Conservation (phyloP, 2,888 invertebrate species). For the Azorinus chamasolen region DNA sequence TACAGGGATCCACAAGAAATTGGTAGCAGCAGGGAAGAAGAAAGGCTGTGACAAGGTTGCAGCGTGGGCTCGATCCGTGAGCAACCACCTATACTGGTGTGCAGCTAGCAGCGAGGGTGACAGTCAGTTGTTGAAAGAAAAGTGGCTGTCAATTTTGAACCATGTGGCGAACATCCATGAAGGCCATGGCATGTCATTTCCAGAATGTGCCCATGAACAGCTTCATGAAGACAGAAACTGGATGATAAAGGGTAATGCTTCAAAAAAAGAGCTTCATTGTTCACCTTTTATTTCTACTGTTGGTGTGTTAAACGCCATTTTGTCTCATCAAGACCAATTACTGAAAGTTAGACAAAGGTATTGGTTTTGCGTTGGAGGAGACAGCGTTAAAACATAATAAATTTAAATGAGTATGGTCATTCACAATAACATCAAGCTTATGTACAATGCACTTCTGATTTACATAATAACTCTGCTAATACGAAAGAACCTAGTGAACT, state of each 20-base stretch:
- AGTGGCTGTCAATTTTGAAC: slow-evolving; percentile 59
- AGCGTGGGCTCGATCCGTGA: slow-evolving; percentile 17
- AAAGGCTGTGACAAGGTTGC: slow-evolving; percentile 38
- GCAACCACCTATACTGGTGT: slow-evolving; percentile 39
- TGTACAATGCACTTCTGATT: too few relatives aligned
- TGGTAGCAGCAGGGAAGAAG: slow-evolving; percentile 38
- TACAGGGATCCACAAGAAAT: slow-evolving; percentile 56
- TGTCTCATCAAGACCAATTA: too few relatives aligned
- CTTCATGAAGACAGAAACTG: slow-evolving; percentile 40
- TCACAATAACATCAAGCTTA: too few relatives aligned
- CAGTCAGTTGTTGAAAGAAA: slow-evolving; percentile 48
- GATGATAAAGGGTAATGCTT: slow-evolving; percentile 49
- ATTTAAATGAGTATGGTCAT: too few relatives aligned
- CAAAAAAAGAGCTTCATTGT: too few relatives aligned
- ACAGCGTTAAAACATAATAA: too few relatives aligned
- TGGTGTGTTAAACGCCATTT: too few relatives aligned
- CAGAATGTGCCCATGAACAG: slow-evolving; percentile 44
- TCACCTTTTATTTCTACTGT: too few relatives aligned
- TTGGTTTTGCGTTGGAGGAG: too few relatives aligned
- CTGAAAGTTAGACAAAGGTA: too few relatives aligned
- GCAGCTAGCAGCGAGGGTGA: slow-evolving; percentile 51
- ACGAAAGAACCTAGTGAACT: too few relatives aligned
- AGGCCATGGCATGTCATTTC: slow-evolving; percentile 54
- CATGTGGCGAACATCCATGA: slow-evolving; percentile 54
- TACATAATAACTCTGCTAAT: too few relatives aligned